These are phyloP conservation scores for Drosophila cyrtoloma DNA, from an alignment of 2,888 invertebrate genomes.

Conservation along the genomic window DNA sequence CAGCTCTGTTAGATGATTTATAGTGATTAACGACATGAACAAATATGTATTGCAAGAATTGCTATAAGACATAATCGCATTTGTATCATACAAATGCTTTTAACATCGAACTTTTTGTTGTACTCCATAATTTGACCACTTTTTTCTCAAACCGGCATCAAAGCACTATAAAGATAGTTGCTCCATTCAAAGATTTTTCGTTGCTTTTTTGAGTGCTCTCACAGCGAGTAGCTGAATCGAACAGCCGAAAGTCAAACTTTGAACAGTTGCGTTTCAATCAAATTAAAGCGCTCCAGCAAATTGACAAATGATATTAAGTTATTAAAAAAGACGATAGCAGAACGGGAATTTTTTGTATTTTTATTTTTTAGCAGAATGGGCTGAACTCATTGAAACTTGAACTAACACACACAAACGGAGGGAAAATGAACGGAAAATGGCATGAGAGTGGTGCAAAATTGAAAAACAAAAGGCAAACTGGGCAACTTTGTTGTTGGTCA, in stretches of 20 bases:
- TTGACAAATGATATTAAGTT: conserved; percentile 76
- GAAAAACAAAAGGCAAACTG: conserved; percentile 73
- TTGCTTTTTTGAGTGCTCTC: conserved; percentile 11
- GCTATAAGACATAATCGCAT: background rate
- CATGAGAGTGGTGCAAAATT: conserved; percentile 57
- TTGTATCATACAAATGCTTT: background rate
- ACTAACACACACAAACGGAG: conserved; percentile 29
- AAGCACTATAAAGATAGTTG: conserved; percentile 16
- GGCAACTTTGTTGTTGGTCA: conserved; percentile 77
- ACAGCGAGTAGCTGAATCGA: conserved; percentile 36
- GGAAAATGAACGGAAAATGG: conserved; percentile 31
- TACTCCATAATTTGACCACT: background rate
- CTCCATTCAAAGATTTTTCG: conserved; percentile 8
- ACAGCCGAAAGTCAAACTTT: conserved; percentile 53
- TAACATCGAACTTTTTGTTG: background rate
- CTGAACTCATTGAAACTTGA: conserved; percentile 59
- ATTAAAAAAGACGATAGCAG: conserved; percentile 63
- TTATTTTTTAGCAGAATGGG: conserved; percentile 6
- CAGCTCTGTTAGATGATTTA: no score
- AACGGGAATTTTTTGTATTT: conserved; percentile 23
- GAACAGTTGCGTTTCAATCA: conserved; percentile 70
- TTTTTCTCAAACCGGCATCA: background rate
- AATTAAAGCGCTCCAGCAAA: conserved; percentile 62
- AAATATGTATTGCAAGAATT: background rate
- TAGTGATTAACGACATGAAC: background rate